Evolutionary conservation across 2,888 invertebrate genomes (phyloP), one percentile per base, ranked within the genome.

Genomic region (Drosophila villosipedis): DNA sequence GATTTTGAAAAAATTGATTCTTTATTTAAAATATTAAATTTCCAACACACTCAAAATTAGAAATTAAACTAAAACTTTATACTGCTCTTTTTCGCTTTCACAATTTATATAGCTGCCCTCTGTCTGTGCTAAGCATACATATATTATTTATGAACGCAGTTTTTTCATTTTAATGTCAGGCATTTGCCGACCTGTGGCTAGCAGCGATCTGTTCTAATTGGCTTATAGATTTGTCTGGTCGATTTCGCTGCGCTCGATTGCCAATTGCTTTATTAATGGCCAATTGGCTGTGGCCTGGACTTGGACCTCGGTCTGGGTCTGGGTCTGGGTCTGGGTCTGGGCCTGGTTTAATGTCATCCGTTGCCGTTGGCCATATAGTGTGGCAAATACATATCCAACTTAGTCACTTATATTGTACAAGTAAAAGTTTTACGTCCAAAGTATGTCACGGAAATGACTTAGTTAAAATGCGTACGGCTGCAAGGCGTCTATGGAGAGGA

Each of bases 391-490:
- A 31, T 50, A 53, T 65, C 14, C 50, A 47, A 47, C 47, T 16
- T 25, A 47, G 9, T 16, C 25, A 25, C 47, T 16, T 47, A 47
- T 47, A 9, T 25, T 47, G 25, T 49, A 53, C 62, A 67, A 76
- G 90, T 89, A 89, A 87, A 89, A 90, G 91, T 90, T 82, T 61
- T 73, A 62, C 39, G 63, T 31, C 39, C 74, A 64, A 90, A 78
- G 89, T 86, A 82, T 90, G 86, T 89, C 86, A 90, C 89, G 89
- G 86, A 90, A 90, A 86, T 87, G 90, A 71, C 77, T 90, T 83
- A 76, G 82, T 83, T 90, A 77, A 90, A 88, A 88, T 90, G 86
- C 86, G 90, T 86, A 71, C 57, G 52, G 53, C 10, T 39, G 39
- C n/a, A 14, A 55, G 19, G 25, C n/a, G 55, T 22, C 47, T 22